A percentile compares a stretch with the other conserved stretches of the same genome.
Conservation (phyloP, 1,140 invertebrate genomes). For the Trichogramma pretiosum region DNA sequence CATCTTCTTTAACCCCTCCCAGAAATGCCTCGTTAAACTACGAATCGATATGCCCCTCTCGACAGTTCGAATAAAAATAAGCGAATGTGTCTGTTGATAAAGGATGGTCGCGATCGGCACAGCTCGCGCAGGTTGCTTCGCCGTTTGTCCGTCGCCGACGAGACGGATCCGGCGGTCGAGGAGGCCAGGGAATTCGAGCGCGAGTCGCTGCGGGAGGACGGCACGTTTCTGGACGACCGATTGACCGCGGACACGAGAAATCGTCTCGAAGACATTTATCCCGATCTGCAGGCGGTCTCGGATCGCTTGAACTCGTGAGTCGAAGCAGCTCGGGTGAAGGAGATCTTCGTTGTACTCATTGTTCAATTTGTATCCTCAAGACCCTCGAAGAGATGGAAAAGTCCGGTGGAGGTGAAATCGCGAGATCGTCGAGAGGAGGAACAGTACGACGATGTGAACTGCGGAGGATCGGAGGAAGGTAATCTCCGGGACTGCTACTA, state of each 20-base stretch:
- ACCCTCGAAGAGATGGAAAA: no score
- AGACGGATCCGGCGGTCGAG: conserved; percentile 4
- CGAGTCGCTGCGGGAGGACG: conserved; percentile 2
- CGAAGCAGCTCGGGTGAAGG: neutral
- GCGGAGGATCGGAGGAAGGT: no score
- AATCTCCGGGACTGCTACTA: no score
- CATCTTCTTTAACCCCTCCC: neutral
- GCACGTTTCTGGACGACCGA: neutral
- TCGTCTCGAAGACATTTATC: neutral
- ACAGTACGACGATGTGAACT: no score
- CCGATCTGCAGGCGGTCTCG: neutral
- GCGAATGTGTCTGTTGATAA: no score
- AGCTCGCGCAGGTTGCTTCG: no score
- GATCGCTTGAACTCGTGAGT: neutral
- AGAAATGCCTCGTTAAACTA: no score
- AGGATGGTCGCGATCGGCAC: no score
- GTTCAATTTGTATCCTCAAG: neutral
- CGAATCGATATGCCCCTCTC: no score
- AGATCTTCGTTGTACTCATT: neutral
- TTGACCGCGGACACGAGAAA: neutral
- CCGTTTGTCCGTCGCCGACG: neutral
- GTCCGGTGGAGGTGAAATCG: no score
- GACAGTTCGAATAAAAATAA: no score
- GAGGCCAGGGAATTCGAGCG: conserved; percentile 4
- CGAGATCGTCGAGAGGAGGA: neutral